Evolutionary conservation across 1,140 invertebrate species (phyloP).

Genomic region (Hycleus phaleratus): DNA sequence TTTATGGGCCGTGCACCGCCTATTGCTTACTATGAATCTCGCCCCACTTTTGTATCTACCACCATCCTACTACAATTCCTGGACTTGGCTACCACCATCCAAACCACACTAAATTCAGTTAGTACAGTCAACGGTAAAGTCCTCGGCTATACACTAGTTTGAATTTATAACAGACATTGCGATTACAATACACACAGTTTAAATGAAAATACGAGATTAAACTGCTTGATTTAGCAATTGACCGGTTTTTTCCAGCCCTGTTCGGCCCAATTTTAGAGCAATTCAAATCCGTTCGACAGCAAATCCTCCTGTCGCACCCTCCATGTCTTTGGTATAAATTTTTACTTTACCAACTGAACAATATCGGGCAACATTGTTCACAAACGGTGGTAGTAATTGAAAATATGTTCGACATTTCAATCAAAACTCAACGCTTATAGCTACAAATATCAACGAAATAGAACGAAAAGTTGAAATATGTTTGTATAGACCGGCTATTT

Average conservation of each 20-base stretch:
- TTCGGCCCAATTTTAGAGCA: neutral
- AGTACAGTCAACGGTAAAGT: slow-evolving; percentile 6
- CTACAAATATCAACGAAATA: too few species aligned
- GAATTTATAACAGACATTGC: slow-evolving; percentile 10
- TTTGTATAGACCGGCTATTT: too few species aligned
- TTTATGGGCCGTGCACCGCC: slow-evolving; percentile 34
- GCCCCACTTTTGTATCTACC: slow-evolving; percentile 14
- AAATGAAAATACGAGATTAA: slow-evolving; percentile 10
- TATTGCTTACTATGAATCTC: slow-evolving; percentile 14
- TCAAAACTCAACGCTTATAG: too few species aligned
- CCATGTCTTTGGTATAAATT: neutral
- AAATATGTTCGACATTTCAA: too few species aligned
- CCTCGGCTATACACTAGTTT: neutral
- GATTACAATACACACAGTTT: slow-evolving; percentile 13
- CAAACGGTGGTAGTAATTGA: too few species aligned
- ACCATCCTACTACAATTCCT: neutral
- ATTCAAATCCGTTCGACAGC: neutral
- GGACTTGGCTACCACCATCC: neutral
- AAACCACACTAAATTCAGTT: slow-evolving; percentile 20
- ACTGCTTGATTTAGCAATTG: slow-evolving; percentile 10
- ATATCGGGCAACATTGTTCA: too few species aligned
- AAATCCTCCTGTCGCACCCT: neutral
- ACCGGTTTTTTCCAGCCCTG: neutral
- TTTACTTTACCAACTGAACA: too few species aligned
- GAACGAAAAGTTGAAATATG: too few species aligned